Base-by-base conservation (phyloP, 2,888 invertebrate species). In the Nematopogon swammerdamellus region DNA sequence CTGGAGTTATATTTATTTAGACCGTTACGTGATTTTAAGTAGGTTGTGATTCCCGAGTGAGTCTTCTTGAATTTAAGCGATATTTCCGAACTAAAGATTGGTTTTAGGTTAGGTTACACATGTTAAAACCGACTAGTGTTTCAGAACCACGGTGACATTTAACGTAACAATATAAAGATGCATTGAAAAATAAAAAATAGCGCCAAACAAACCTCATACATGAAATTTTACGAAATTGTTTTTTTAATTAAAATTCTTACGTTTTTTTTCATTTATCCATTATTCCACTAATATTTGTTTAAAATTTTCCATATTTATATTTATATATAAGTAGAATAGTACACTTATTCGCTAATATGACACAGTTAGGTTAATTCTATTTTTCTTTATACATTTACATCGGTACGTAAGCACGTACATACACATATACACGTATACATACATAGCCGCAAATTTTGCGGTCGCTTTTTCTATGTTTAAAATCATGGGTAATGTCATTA, bases 331-430 rank as follows among this genome's bases (percentile, higher is more conserved):
- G 74, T 76, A 77, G 76, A 70, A 70, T 75, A 75, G 68, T 74
- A 74, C 69, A 72, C 76, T 79, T 79, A 79, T 53, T 53, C 50
- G 54, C 77, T 79, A 79, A 70, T 79, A 79, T 79, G 79, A 79
- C 79, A 79, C 79, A 79, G 72, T 77, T 76, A 75, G 67, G 68
- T 72, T 75, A 72, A 61, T 63, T 58, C 72, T 74, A 75, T 64
- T 66, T 70, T 10, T 36, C 25, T 73, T 74, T 72, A 67, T 72
- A 72, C 69, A 72, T 65, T 72, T 74, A 74, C 70, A 72, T 64
- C 69, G 71, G 70, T 74, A 74, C 70, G 72, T 75, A 75, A 72
- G 77, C 69, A 72, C 76, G 74, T 75, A 76, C 75, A 76, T 61
- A 47, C 20, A 18, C 6, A 36, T 5, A 46, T 19, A 42, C 11